Conservation (phyloP, 2,797 vertebrate species). For the Sebastes oblongus region DNA sequence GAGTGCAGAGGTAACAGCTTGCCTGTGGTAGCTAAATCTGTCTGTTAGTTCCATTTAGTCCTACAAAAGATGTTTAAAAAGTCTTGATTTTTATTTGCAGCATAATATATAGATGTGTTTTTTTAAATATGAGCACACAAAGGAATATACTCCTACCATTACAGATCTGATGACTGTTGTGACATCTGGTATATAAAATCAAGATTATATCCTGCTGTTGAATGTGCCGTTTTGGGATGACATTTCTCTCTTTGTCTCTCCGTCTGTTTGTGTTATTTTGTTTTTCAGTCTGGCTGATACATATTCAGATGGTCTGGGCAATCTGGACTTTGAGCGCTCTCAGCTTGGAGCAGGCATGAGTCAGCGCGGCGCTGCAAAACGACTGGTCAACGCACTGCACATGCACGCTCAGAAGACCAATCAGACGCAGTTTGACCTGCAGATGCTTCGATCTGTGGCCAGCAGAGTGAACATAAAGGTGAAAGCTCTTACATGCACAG, state of each 20-base stretch:
- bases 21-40: neutral
- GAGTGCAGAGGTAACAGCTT: neutral
- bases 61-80: neutral
- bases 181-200: neutral
- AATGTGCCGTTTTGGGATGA: neutral
- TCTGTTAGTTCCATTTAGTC: neutral
- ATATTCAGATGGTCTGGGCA: conserved; percentile 94
- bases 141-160: neutral
- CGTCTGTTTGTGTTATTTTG: neutral
- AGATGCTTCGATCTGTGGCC: conserved; percentile 87
- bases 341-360: conserved; percentile 98
- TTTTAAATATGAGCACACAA: neutral
- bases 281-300: conserved; percentile 90
- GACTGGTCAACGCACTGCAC: conserved; percentile 90
- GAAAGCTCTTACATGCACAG: conserved; percentile 1
- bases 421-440: conserved; percentile 90
- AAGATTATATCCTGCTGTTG: neutral
- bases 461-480: conserved; percentile 89
- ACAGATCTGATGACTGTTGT: neutral
- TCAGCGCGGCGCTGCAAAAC: conserved; percentile 90
- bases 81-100: neutral
- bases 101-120: neutral
- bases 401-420: conserved; percentile 88
- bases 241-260: neutral
- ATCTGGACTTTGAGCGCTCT: conserved; percentile 94